Percentiles rank a stretch among this genome's conserved stretches.
These are phyloP conservation scores for Ctenoplectra terminalis DNA, from an alignment of 1,140 invertebrate genomes.

Conservation along the genomic window DNA sequence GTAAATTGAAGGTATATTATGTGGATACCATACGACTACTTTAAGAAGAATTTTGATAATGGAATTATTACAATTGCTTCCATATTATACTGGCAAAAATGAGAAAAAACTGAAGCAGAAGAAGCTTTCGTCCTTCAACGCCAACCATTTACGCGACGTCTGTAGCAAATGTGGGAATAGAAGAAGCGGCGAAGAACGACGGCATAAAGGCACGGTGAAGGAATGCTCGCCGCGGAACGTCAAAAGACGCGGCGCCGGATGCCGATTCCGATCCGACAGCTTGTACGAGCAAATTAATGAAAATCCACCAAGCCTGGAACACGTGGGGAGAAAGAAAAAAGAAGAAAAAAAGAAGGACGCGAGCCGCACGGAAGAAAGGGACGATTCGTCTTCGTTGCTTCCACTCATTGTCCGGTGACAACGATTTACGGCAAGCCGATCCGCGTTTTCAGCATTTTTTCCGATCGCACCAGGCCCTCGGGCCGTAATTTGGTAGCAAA, in stretches of 20 bases:
- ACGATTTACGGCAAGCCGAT: constrained; percentile 45
- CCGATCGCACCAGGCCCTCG: not conserved
- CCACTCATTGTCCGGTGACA: constrained; percentile 37
- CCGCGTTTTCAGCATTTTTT: constrained; percentile 49
- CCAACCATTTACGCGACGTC: not conserved
- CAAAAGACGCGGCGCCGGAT: constrained; percentile 62
- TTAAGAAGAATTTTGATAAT: not conserved
- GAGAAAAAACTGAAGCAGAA: not conserved
- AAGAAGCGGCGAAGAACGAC: constrained; percentile 10
- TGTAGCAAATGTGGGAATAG: constrained; percentile 8
- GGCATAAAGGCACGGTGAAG: constrained; percentile 49
- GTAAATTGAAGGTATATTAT: not conserved
- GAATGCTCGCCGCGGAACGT: constrained; percentile 59
- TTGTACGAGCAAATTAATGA: constrained; percentile 66
- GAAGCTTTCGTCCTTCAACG: too few relatives aligned
- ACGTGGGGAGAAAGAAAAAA: not conserved
- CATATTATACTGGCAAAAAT: not conserved
- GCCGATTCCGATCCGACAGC: constrained; percentile 61
- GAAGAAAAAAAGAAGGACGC: not conserved
- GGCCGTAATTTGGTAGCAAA: constrained; percentile 41
- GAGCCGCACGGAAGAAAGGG: constrained; percentile 29
- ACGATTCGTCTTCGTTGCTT: constrained; percentile 46
- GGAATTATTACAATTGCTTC: not conserved
- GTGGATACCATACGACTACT: not conserved
- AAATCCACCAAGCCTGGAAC: constrained; percentile 50